phyloP scores from a whole-genome alignment of 2,888 invertebrate genomes.

The Caenorhabditis parvicauda region DNA sequence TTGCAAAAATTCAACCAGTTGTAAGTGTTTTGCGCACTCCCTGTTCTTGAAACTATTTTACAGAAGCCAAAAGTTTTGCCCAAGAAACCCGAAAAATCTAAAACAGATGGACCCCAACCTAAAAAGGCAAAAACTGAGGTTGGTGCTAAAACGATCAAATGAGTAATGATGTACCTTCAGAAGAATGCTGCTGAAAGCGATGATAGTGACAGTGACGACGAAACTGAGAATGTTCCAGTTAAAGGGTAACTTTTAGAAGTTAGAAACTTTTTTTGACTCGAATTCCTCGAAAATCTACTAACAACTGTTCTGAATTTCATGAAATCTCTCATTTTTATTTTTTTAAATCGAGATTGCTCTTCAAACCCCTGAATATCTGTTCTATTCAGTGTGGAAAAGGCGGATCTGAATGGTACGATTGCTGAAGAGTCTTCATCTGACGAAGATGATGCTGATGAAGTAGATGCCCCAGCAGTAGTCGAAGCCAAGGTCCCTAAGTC shows the following conservation, averaged over 20 bases:
- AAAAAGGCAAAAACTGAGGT: not conserved
- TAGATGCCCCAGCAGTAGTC: not conserved
- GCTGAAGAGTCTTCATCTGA: slow-evolving; percentile 8
- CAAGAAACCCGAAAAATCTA: not conserved
- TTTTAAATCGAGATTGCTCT: too few relatives aligned
- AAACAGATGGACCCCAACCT: not conserved
- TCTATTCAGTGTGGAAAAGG: too few relatives aligned
- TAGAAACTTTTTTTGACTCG: too few relatives aligned
- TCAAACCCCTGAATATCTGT: too few relatives aligned
- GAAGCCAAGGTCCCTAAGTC: slow-evolving; percentile 11
- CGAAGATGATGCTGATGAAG: slow-evolving; percentile 9
- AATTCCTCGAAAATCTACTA: too few relatives aligned
- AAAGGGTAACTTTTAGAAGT: not conserved
- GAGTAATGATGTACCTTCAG: not conserved
- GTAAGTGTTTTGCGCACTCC: not conserved
- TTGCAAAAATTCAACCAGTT: slow-evolving; percentile 20
- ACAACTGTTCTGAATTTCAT: slow-evolving; percentile 1
- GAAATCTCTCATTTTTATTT: too few relatives aligned
- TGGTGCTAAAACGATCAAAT: not conserved
- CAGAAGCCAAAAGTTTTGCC: not conserved
- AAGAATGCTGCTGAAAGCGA: not conserved
- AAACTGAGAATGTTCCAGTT: too few relatives aligned
- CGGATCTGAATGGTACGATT: slow-evolving; percentile 3
- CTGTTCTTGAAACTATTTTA: not conserved
- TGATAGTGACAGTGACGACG: slow-evolving; percentile 3